Base-by-base conservation (phyloP, 2,888 invertebrate species). In the Aromia moschata region DNA sequence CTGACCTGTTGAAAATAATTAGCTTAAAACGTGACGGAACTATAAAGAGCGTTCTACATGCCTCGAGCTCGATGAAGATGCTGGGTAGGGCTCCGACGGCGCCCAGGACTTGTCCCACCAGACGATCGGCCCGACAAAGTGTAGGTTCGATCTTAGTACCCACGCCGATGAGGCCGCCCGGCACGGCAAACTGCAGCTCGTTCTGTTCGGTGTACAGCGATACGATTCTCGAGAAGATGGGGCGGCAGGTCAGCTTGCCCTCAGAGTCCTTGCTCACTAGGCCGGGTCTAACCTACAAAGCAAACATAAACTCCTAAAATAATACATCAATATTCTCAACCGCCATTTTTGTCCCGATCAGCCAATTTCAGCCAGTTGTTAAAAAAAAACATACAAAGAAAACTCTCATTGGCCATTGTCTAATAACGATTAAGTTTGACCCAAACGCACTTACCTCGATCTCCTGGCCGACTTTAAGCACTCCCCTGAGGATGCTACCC, bases 81-180 rank as follows among this genome's bases (percentile, higher is more conserved):
- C 96, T 94, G 0, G 99, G 99, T 69, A 99, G 81, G 47, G 96
- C 93, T 16, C 96, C 98, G 15, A 99, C 97, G 9, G 98, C 97
- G 11, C 99, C 99, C 53, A 81, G 73, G 20, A 86, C 88, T 83
- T 98, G 97, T 49, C 99, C 99, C 1, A 99, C 99, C 77, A 99
- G 87, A 76, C 98, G 89, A 85, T 99, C 99, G 60, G 98, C 99
- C 76, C 99, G 89, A 79, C 99, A 99, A 45, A 99, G 85, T 0
- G 98, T 99, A 1, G 99, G 99, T 80, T 99, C 99, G 75, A 99
- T 99, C 83, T 96, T 96, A 2, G 98, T 99, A 67, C 99, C 99
- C 16, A 99, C 98, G 78, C 97, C 99, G 76, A 99, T 99, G 47
- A 99, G 86, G n/a, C 99, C 99, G 65, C 99, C 99, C 56, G 99